Base-by-base conservation (phyloP, 1,140 invertebrate genomes). In the Brachionus manjavacas region DNA sequence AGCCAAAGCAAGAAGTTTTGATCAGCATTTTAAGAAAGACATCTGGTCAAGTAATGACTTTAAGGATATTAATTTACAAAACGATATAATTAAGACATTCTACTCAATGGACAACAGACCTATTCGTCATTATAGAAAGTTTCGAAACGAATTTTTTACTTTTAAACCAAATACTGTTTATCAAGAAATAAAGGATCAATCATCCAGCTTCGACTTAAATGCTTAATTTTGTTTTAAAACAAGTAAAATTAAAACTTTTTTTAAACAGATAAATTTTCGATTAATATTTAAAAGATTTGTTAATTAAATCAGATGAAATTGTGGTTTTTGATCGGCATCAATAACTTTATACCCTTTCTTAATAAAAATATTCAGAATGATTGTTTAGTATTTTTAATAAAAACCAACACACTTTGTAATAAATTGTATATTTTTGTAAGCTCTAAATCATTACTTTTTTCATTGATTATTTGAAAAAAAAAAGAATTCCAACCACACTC, bases 61-160 rank as follows among this genome's bases (percentile, higher is more conserved):
- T 11, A 81, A 35, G 28, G 52, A 81, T 14, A 81, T 81, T 3
- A 81, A 81, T 35, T 28, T 81, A 43, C 14, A 81, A 64, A 81
- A 60, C 9, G 79, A 81, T 28, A 64, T 64, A 9, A 81, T 81
- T 14, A 81, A 81, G 3, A 31, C 49, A 23, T 81, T 81, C 39
- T 81, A 81, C 25, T 64, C 49, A 25, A 9, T 81, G 1, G 79
- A 81, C 20, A 81, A n/a, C 41, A 28, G 79, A 60, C 12, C 52
- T 4, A 39, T 81, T 14, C 79, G 79, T 11, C 79, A 81, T 41
- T 43, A 4, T 39, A 11, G 28, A 49, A 23, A 76, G n/a, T 3
- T 14, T 11, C 16, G 25, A 23, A 76, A 46, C 25, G 72, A 76
- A 25, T 76, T 52, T 14, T 76, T 12, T 76, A 28, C 41, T 3